Evolutionary conservation across 2,797 vertebrate genomes (phyloP), one percentile per base, ranked within the genome.

Genomic region (Champsocephalus esox): DNA sequence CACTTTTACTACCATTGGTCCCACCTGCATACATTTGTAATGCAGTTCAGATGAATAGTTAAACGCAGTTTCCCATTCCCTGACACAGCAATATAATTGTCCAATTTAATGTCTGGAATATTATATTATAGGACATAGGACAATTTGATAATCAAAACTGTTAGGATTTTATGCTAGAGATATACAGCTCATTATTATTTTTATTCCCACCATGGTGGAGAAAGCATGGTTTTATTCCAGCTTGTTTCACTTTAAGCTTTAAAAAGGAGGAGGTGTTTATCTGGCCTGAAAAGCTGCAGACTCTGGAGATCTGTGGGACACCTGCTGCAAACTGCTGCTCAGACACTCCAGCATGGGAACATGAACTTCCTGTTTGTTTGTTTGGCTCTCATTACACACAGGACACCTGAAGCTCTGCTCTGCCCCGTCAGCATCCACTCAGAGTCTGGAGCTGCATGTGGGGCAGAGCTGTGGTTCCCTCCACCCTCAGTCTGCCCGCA

Each of bases 341-440:
- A 13, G 11, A 46, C 64, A 56, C n/a, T 12, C 16, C 64, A 17
- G 19, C 32, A 34, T 13, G 16, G 32, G 50, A 74, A 48, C 5
- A 3, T 55, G 12, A 38, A 14, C 32, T 34, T 4, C 41, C 14
- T 24, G 54, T 80, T 77, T 46, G 38, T 66, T 17, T 32, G 7
- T 48, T 48, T 49, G 12, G 21, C 34, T 68, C 12, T 63, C 1
- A 4, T 49, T 44, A 16, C 8, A 9, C 13, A 43, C 5, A 5
- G 68, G 71, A 17, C 77, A 81, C 82, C 84, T 82, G 80, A 74
- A 75, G 75, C 65, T 60, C 62, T 55, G 52, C 66, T 80, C 55
- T 79, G 82, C 82, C 73, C 60, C 13, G 73, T 92, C 89, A 90
- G 89, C 66, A 38, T 71, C 75, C 55, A 73, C 41, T 60, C 81